These are phyloP conservation scores for Arenicola marina DNA, from an alignment of 2,888 invertebrate genomes.

Conservation along the genomic window DNA sequence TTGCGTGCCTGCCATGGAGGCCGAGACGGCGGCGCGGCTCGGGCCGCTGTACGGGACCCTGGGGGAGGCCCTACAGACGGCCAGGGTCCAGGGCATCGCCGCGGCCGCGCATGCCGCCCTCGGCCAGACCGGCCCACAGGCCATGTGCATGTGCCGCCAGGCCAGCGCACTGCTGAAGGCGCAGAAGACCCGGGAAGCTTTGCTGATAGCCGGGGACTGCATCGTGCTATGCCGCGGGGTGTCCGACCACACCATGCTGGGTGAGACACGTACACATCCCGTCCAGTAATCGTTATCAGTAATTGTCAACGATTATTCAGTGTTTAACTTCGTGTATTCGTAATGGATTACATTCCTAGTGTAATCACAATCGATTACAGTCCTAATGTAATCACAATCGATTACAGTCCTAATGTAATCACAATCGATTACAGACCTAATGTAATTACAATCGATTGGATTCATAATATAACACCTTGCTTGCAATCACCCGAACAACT, in stretches of 20 bases:
- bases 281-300: no score
- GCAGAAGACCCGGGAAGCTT: slow-evolving; percentile 9
- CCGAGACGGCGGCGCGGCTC: slow-evolving; percentile 29
- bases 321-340: no score
- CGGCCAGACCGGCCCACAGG: slow-evolving; percentile 28
- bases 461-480: no score
- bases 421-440: no score
- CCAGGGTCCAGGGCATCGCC: slow-evolving; percentile 22
- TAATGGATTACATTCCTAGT: no score
- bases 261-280: no score
- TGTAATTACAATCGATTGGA: no score
- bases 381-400: no score
- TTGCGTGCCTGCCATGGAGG: slow-evolving; percentile 36
- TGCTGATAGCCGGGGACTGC: slow-evolving; percentile 23
- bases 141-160: slow-evolving; percentile 28
- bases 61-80: slow-evolving; percentile 17
- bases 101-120: slow-evolving; percentile 29
- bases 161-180: slow-evolving; percentile 16
- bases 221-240: slow-evolving; percentile 25
- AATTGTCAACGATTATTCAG: no score
- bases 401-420: no score
- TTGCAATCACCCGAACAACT: no score
- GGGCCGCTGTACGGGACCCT: slow-evolving; percentile 17
- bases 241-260: neutral
- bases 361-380: no score